A percentile compares a stretch with the other conserved stretches of the same genome.
Evolutionary conservation across 2,888 invertebrate genomes (phyloP).

Genomic region (Hanleya hanleyi): DNA sequence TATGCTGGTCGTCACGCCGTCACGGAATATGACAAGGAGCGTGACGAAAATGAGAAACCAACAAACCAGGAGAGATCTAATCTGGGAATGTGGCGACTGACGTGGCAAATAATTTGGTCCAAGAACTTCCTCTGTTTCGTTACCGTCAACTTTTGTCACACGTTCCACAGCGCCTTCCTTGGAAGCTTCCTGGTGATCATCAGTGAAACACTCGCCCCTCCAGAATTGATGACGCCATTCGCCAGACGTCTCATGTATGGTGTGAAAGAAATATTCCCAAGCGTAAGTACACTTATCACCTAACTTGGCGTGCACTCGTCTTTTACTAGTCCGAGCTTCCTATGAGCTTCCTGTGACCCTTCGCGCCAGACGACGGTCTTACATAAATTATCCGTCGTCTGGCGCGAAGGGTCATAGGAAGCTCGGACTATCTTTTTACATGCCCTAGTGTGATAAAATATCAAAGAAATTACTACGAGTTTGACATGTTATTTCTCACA

Average conservation of each 20-base stretch:
- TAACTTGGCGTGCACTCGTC: no score
- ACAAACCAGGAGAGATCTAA: background rate
- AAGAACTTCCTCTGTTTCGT: conserved; percentile 39
- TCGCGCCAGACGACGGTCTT: no score
- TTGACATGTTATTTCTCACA: no score
- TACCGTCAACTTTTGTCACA: conserved; percentile 38
- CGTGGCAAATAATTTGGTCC: background rate
- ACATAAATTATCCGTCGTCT: no score
- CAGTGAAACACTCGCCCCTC: background rate
- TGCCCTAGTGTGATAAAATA: no score
- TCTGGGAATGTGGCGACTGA: background rate
- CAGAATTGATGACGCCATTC: background rate
- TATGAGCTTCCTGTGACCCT: no score
- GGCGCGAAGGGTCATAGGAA: no score
- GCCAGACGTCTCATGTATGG: conserved; percentile 36
- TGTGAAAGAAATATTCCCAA: conserved; percentile 24
- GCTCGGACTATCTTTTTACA: no score
- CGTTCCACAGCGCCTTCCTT: conserved; percentile 24
- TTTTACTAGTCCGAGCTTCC: no score
- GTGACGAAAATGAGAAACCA: background rate
- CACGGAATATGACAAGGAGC: conserved; percentile 39
- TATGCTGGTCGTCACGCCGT: conserved; percentile 40
- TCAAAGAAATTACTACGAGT: no score
- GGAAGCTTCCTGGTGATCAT: conserved; percentile 1
- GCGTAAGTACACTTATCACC: conserved; percentile 24